phyloP scores from a whole-genome alignment of 2,797 vertebrate genomes.

The Cuculus canorus region DNA sequence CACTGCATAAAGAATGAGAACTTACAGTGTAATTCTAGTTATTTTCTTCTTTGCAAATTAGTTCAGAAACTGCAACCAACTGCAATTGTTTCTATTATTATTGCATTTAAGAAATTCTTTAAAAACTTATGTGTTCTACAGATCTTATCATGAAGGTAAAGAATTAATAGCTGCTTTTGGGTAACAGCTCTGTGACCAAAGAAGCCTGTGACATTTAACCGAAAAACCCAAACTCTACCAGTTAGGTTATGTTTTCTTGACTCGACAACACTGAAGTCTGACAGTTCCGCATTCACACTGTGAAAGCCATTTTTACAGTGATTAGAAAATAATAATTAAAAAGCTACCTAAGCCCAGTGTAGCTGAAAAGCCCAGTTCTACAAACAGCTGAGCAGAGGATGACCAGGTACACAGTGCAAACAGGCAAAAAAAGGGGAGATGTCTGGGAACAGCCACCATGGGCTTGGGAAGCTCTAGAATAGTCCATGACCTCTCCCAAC shows the following conservation, averaged over 20 bases:
- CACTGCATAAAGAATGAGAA: background rate
- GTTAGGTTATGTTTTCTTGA: background rate
- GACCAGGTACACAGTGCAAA: fast-evolving
- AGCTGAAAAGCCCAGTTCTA: background rate
- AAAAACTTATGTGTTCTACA: background rate
- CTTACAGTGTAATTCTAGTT: background rate
- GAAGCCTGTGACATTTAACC: background rate
- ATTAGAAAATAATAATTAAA: background rate
- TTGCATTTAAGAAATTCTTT: background rate
- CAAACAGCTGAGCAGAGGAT: background rate
- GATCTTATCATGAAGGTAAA: background rate
- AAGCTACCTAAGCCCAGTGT: no score
- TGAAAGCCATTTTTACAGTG: background rate
- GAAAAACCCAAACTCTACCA: background rate
- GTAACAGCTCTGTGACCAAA: background rate
- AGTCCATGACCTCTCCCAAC: background rate
- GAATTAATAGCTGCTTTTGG: background rate
- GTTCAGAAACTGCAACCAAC: background rate
- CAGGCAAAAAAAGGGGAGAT: background rate
- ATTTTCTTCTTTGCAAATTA: background rate
- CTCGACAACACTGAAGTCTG: background rate
- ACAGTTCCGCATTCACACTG: no score
- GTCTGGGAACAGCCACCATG: background rate
- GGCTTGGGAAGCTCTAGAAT: background rate
- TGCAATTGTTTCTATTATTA: background rate